Evolutionary conservation across 2,888 invertebrate species (phyloP), one percentile per base, ranked within the genome.

Genomic region (Caenorhabditis sp.): DNA sequence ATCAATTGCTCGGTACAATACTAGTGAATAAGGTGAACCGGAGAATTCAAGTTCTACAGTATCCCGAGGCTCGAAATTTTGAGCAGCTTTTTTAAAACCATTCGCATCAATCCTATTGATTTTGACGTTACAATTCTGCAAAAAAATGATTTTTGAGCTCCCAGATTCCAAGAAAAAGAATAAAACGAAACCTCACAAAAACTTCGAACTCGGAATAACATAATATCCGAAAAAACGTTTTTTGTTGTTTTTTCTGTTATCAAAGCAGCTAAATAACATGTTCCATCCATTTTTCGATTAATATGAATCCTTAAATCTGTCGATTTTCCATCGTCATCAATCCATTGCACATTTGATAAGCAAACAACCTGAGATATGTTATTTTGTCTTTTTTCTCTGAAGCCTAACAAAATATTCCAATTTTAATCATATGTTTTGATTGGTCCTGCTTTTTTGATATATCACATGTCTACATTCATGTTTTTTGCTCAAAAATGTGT

Each of bases 1-100:
- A 60, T 82, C 80, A 26, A 80, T 76, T 0, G 80, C 79, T 71
- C 78, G 64, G 43, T 65, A 78, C 25, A 63, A 70, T 12, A 72
- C 78, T 17, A 78, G 65, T n/a, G 69, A 72, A 31, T 65, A 52
- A 8, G 70, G 59, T 36, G 59, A 54, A 43, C 70, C 66, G 14
- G 27, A 21, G 21, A 70, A 75, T 20, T 70, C 69, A 1, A 78
- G 21, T 49, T 72, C 75, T 49, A 78, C 62, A 10, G 23, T 43
- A n/a, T 75, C 72, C 4, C 78, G 75, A 0, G 78, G 78, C 49
- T 64, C 63, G 52, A 72, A 67, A 2, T 50, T 31, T 31, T 31
- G 4, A 31, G 10, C 31, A 31, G 5, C 10, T 31, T 10, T 31
- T 31, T 31, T 31, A 31, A 71, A 67, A 52, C 26, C 38, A 12